Percentiles rank a stretch among this genome's conserved stretches.
Conservation (phyloP, 2,888 invertebrate species). For the Ecliptopera silaceata region DNA sequence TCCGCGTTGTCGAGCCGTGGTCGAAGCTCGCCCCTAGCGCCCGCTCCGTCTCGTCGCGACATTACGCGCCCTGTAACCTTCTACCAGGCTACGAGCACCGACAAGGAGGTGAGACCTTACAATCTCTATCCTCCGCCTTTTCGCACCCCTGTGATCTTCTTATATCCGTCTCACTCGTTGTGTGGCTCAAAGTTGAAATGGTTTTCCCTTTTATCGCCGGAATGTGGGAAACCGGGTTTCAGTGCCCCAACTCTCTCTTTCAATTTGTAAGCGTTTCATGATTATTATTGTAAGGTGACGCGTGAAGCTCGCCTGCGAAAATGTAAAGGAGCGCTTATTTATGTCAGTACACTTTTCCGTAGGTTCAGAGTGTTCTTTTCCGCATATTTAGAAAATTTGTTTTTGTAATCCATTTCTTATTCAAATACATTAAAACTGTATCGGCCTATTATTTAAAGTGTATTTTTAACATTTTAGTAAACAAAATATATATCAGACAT, state of each 20-base stretch:
- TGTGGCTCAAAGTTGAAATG: conserved; percentile 54
- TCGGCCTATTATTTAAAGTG: too few relatives aligned
- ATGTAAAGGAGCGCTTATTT: neutral
- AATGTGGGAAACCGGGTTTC: conserved; percentile 80
- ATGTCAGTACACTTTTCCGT: neutral
- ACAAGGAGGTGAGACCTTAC: conserved; percentile 76
- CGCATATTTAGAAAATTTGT: neutral
- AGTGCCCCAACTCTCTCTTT: conserved; percentile 80
- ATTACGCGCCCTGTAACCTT: conserved; percentile 79
- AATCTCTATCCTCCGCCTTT: conserved; percentile 54
- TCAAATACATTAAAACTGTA: too few relatives aligned
- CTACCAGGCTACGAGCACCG: conserved; percentile 73
- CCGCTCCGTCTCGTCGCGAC: conserved; percentile 50
- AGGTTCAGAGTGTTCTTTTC: neutral
- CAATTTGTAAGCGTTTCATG: conserved; percentile 68
- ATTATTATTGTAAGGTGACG: conserved; percentile 52
- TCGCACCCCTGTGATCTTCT: conserved; percentile 51
- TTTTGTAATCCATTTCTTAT: neutral
- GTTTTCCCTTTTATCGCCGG: conserved; percentile 80
- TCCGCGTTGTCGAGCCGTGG: conserved; percentile 67
- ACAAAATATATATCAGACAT: too few relatives aligned
- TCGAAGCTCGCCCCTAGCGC: conserved; percentile 65
- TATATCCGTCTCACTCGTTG: conserved; percentile 56
- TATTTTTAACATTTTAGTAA: too few relatives aligned
- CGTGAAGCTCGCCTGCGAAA: conserved; percentile 17